Evolutionary conservation across 2,888 invertebrate genomes (phyloP), one percentile per base, ranked within the genome.

Genomic region (Marasmarcha lunaedactyla): DNA sequence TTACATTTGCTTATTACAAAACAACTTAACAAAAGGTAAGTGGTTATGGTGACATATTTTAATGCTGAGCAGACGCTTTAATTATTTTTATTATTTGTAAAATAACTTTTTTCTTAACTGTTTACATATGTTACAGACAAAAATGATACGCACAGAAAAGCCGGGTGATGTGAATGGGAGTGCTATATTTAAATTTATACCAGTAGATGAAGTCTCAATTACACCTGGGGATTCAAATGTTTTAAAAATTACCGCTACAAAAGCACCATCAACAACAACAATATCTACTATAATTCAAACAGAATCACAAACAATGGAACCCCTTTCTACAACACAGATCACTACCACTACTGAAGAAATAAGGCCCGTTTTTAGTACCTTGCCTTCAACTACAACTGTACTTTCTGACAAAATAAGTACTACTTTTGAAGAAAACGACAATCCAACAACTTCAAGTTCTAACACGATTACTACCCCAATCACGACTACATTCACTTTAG

Each of bases 71-170:
- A 51, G 57, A 44, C 39, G 44, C 44, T 54, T 55, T 51, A 42
- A 45, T 47, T 43, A 49, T 42, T 40, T 39, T 37, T 45, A 43
- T 37, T 42, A 53, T 54, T 49, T 41, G 5, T 42, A 38, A 45
- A 41, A 40, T 45, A 20, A 5, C 20, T 5, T 5, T 20, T 5
- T 20, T 7, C 3, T 20, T 5, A 20, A 3, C 3, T 3, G 3
- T n/a, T 30, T 30, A 30, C 9, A 30, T 45, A 52, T 48, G 59
- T 85, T 83, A 48, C 79, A 85, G 85, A 85, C 85, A 43, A 70
- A 84, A 65, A 69, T 79, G 73, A 85, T 85, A 48, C 70, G 83
- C 44, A 85, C 84, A 14, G 84, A 84, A 66, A 83, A 66, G 50
- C 83, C 84, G 42, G 60, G 51, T 47, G 71, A 73, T 49, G 76